Percentiles rank a stretch among this genome's conserved stretches.
These are phyloP conservation scores for Agapornis canus DNA, from an alignment of 2,797 vertebrate species.

Conservation along the genomic window DNA sequence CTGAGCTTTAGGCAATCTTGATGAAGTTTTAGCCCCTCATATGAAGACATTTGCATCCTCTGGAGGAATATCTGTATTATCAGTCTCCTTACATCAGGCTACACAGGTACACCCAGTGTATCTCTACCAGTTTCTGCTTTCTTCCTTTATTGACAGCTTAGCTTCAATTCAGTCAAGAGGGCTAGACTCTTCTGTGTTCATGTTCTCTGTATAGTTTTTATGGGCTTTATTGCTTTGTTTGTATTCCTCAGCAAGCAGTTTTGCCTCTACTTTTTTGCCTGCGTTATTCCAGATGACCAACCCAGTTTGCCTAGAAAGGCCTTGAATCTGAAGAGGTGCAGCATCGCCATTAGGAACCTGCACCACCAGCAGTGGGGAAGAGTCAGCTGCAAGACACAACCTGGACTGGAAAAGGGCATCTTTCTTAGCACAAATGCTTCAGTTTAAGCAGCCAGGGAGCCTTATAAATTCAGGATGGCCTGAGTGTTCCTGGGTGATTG, in stretches of 20 bases:
- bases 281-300: rapidly evolving
- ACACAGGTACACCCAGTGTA: too few species aligned
- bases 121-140: rapidly evolving
- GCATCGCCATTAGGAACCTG: not conserved
- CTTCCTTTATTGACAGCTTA: not conserved
- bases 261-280: not conserved
- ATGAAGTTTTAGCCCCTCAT: too few species aligned
- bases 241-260: not conserved
- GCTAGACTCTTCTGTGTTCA: not conserved
- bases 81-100: not conserved
- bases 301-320: not conserved
- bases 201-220: not conserved
- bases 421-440: too few species aligned
- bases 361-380: not conserved
- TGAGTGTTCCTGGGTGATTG: rapidly evolving
- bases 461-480: too few species aligned
- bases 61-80: too few species aligned
- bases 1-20: rapidly evolving
- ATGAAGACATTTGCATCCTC: not conserved
- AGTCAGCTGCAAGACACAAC: rapidly evolving
- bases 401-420: not conserved
- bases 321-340: not conserved
- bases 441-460: not conserved
- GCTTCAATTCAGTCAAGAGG: too few species aligned
- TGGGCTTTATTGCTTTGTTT: not conserved